phyloP scores from a whole-genome alignment of 2,113 vertebrate genomes.

The Campylomormyrus tamandua region DNA sequence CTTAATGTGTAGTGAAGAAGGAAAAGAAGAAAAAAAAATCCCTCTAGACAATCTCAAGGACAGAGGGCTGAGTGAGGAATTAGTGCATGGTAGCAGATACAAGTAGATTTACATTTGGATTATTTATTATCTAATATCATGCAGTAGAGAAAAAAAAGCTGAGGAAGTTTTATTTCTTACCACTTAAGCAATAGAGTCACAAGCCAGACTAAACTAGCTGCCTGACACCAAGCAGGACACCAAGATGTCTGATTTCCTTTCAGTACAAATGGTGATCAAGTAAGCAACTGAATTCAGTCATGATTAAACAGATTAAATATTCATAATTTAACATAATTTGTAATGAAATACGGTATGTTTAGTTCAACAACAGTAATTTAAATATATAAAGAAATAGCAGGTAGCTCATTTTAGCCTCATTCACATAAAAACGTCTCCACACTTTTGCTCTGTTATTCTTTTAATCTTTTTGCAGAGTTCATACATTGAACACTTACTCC shows the following conservation, averaged over 20 bases:
- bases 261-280: background rate
- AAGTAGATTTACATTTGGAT: background rate
- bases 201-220: background rate
- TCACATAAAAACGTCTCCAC: background rate
- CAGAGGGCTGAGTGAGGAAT: background rate
- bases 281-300: background rate
- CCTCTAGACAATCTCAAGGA: background rate
- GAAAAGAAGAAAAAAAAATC: background rate
- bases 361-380: background rate
- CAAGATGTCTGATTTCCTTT: background rate
- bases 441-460: background rate
- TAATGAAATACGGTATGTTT: background rate
- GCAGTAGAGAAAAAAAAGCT: background rate
- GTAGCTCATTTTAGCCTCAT: background rate
- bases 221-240: background rate
- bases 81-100: background rate
- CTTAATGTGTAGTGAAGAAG: background rate
- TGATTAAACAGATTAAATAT: background rate
- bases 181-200: background rate
- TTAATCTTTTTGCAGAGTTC: background rate
- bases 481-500: background rate
- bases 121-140: background rate
- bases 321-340: background rate
- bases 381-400: background rate
- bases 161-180: background rate